Conservation (phyloP, 2,113 vertebrate species). For the Calypte anna region DNA sequence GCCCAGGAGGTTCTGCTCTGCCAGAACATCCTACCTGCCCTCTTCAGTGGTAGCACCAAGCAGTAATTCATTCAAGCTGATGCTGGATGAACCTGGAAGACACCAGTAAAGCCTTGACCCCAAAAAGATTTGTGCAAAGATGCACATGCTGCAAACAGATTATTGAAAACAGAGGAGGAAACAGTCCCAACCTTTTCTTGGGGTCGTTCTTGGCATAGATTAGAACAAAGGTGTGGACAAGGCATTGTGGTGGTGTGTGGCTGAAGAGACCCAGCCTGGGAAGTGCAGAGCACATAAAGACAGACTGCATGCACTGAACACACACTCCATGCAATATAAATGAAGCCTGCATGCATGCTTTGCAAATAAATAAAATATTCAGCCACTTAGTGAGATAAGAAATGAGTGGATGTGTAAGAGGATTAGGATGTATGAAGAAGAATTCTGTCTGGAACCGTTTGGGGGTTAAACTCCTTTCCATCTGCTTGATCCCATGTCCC, state of each 20-base stretch:
- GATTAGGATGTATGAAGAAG: neutral
- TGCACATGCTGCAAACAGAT: neutral
- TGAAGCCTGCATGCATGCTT: neutral
- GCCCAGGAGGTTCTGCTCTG: slow-evolving; percentile 10
- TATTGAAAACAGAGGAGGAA: neutral
- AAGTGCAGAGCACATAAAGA: neutral
- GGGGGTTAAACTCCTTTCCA: slow-evolving; percentile 21
- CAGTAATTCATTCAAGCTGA: neutral
- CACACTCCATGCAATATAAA: neutral
- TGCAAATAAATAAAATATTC: slow-evolving; percentile 32
- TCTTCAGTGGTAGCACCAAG: neutral
- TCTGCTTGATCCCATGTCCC: slow-evolving; percentile 10
- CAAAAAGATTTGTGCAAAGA: neutral
- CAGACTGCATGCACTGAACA: neutral
- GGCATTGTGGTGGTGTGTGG: accelerated
- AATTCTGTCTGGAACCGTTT: neutral
- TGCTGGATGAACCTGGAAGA: neutral
- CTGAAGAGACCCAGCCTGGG: neutral
- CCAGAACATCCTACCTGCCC: neutral
- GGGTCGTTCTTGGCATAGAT: neutral
- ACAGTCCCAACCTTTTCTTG: neutral
- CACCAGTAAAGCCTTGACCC: neutral
- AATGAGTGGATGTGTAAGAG: slow-evolving; percentile 11
- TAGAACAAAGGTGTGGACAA: neutral
- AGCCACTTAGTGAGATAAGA: slow-evolving; percentile 5